These are phyloP conservation scores for Okamejei kenojei DNA, from an alignment of 2,797 vertebrate genomes.

Conservation along the genomic window DNA sequence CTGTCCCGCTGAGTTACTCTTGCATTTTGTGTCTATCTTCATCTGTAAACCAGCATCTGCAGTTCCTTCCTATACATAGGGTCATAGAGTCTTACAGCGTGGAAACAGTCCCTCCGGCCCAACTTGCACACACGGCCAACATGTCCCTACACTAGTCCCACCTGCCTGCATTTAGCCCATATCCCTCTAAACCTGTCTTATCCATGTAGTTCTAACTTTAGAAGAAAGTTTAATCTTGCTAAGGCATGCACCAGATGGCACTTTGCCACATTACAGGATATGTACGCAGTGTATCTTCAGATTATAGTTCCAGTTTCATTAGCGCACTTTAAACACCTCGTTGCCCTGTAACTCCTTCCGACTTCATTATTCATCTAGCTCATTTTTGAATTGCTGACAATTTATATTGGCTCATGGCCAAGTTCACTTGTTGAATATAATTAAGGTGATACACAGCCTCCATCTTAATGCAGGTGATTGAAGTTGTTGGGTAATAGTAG, in stretches of 20 bases:
- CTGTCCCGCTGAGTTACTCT: too few species aligned
- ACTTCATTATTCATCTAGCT: background rate
- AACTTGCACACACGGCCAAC: too few species aligned
- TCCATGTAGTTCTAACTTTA: too few species aligned
- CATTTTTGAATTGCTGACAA: background rate
- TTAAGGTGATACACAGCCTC: background rate
- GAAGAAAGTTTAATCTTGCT: background rate
- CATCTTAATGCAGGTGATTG: background rate
- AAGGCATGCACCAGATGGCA: background rate
- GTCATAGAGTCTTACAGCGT: too few species aligned
- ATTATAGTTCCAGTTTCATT: background rate
- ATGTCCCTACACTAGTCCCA: too few species aligned
- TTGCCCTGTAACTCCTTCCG: background rate
- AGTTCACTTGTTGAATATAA: background rate
- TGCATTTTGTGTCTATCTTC: too few species aligned
- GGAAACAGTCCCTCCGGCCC: too few species aligned
- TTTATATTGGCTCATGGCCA: background rate
- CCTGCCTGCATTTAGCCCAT: too few species aligned
- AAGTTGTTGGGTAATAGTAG: background rate
- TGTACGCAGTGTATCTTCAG: background rate
- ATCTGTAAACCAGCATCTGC: too few species aligned
- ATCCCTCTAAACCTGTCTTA: too few species aligned
- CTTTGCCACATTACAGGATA: background rate
- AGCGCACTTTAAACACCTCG: background rate
- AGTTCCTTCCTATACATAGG: too few species aligned